Evolutionary conservation across 2,113 vertebrate genomes (phyloP).

Genomic region (Heloderma charlesbogerti): DNA sequence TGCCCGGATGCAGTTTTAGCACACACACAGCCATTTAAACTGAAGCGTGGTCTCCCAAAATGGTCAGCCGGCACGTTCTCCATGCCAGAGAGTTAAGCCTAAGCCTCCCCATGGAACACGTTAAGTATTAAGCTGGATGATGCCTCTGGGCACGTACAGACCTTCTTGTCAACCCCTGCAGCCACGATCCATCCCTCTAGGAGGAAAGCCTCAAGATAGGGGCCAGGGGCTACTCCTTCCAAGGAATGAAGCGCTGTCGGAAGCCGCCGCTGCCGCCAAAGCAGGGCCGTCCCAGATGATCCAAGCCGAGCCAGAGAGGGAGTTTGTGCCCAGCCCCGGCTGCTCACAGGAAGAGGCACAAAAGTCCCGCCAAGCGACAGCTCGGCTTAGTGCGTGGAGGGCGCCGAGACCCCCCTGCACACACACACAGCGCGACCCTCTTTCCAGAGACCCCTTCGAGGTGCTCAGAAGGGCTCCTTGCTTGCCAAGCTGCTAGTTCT

Average conservation of each 20-base stretch:
- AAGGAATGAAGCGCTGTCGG: not conserved
- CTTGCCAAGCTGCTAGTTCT: not conserved
- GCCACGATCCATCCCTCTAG: not conserved
- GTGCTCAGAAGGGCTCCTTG: too few species aligned
- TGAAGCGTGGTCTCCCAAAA: not conserved
- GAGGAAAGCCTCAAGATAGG: not conserved
- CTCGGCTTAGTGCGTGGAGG: not conserved
- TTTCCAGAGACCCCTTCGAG: not conserved
- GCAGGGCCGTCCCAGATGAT: not conserved
- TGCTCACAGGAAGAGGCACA: not conserved
- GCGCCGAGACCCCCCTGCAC: not conserved
- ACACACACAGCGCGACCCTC: not conserved
- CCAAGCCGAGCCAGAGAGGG: not conserved
- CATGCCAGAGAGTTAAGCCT: not conserved
- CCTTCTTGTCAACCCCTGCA: not conserved
- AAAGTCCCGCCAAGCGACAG: not conserved
- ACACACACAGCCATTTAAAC: not conserved
- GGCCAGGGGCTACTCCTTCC: not conserved
- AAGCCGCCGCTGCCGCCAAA: not conserved
- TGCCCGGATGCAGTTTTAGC: not conserved
- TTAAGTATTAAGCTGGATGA: too few species aligned
- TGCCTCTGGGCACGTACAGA: not conserved
- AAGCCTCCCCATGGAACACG: too few species aligned
- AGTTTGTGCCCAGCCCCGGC: too few species aligned
- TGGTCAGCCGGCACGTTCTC: not conserved